A percentile compares a stretch with the other conserved stretches of the same genome.
phyloP scores from a whole-genome alignment of 23 tunicate genomes.

The Pegea sp. region DNA sequence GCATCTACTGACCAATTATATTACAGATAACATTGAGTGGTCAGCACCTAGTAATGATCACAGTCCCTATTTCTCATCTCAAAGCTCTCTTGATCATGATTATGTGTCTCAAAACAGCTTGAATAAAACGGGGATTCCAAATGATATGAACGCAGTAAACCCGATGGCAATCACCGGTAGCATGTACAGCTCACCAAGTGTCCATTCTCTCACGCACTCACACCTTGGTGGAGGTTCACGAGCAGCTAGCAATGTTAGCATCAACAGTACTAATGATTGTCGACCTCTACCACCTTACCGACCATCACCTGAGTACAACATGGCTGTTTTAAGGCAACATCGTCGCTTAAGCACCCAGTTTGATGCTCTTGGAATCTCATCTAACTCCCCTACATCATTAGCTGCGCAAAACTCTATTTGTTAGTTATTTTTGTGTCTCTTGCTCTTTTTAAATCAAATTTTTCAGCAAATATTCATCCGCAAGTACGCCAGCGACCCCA shows the following conservation, averaged over 20 bases:
- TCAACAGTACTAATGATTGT: constrained; percentile 43
- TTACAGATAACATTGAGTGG: too few relatives aligned
- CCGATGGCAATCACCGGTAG: constrained; percentile 57
- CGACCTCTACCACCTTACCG: constrained; percentile 68
- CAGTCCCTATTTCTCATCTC: constrained; percentile 35
- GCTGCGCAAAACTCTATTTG: neutral
- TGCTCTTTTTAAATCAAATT: too few relatives aligned
- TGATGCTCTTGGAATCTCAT: constrained; percentile 18
- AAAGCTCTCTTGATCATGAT: constrained; percentile 55
- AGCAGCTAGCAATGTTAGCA: constrained; percentile 61
- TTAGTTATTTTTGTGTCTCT: neutral
- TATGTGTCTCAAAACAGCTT: constrained; percentile 75
- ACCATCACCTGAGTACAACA: constrained; percentile 75
- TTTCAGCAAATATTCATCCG: constrained; percentile 25
- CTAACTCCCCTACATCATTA: constrained; percentile 4
- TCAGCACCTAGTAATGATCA: too few relatives aligned
- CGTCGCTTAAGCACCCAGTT: constrained; percentile 62
- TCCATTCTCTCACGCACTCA: constrained; percentile 60
- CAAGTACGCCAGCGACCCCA: constrained; percentile 57
- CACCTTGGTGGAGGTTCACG: constrained; percentile 57
- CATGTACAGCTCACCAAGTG: constrained; percentile 78
- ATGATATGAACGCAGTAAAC: too few relatives aligned
- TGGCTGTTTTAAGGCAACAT: constrained; percentile 50
- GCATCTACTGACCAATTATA: too few relatives aligned
- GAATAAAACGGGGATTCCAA: constrained; percentile 29